Percentiles rank a stretch among this genome's conserved stretches.
Evolutionary conservation across 2,888 invertebrate species (phyloP).

Genomic region (Marasmarcha lunaedactyla): DNA sequence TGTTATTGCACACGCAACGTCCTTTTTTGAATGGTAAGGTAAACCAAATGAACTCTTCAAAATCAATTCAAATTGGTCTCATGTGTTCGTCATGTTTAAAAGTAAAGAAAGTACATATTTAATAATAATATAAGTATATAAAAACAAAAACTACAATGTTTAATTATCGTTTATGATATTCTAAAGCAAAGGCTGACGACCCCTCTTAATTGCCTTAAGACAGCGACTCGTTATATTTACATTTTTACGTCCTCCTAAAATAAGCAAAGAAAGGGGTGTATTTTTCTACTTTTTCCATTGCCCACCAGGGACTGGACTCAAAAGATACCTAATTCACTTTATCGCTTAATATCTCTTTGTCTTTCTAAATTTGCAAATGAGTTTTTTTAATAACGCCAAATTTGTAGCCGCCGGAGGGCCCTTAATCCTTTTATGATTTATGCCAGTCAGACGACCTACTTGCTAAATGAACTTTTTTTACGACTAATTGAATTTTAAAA

Average conservation of each 20-base stretch:
- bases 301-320: constrained; percentile 32
- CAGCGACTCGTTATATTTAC: constrained; percentile 29
- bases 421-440: constrained; percentile 61
- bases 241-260: constrained; percentile 36
- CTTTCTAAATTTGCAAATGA: constrained; percentile 67
- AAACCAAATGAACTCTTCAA: no score
- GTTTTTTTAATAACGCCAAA: constrained; percentile 67
- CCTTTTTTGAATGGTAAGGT: no score
- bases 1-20: no score
- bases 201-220: neutral
- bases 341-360: constrained; percentile 64
- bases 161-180: neutral
- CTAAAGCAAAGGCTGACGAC: constrained; percentile 1
- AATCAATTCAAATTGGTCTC: no score
- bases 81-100: no score
- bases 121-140: no score
- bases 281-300: constrained; percentile 24
- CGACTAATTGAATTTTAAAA: constrained; percentile 5
- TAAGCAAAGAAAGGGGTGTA: constrained; percentile 33
- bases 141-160: no score
- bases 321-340: constrained; percentile 63
- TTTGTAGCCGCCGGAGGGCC: constrained; percentile 37
- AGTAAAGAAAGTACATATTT: no score
- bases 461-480: constrained; percentile 33
- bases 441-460: constrained; percentile 30